Evolutionary conservation across 2,113 vertebrate species (phyloP).

Genomic region (Datnioides undecimradiatus): DNA sequence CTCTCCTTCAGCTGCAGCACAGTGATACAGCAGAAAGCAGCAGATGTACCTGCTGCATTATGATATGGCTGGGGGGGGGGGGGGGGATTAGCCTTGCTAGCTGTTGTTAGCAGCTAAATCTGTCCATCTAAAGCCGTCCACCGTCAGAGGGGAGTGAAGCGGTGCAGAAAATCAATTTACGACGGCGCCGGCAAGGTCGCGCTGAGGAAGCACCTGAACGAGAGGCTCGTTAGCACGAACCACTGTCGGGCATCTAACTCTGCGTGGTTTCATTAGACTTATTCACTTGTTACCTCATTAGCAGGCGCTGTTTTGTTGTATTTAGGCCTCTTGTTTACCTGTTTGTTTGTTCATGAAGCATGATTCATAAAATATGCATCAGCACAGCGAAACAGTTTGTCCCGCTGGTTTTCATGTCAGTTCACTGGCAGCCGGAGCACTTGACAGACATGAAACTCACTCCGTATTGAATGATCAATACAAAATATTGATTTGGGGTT

Average conservation of each 20-base stretch:
- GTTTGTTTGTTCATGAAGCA: too few relatives aligned
- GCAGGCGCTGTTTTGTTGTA: neutral
- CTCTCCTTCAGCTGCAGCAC: slow-evolving; percentile 18
- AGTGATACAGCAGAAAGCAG: slow-evolving; percentile 7
- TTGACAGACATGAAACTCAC: too few relatives aligned
- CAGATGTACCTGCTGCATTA: slow-evolving; percentile 4
- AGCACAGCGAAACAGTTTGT: too few relatives aligned
- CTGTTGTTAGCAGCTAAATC: slow-evolving; percentile 24
- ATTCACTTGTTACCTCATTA: too few relatives aligned
- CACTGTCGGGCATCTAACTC: neutral
- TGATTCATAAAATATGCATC: too few relatives aligned
- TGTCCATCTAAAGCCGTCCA: slow-evolving; percentile 22
- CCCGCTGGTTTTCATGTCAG: too few relatives aligned
- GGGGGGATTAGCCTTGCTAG: slow-evolving; percentile 16
- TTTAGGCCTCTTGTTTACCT: too few relatives aligned
- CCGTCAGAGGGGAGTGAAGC: slow-evolving; percentile 2
- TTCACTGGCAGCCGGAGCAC: too few relatives aligned
- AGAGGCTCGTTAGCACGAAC: neutral
- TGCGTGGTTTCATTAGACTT: too few relatives aligned
- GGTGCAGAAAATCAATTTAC: slow-evolving; percentile 47
- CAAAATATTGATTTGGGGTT: too few relatives aligned
- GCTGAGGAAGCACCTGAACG: slow-evolving; percentile 10
- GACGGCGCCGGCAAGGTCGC: neutral
- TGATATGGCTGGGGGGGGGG: neutral
- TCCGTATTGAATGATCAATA: too few relatives aligned